Conservation (phyloP, 30 jellyfish, hydroid and myxozoan genomes). For the Aurelia aurita complex sp. Pacific region DNA sequence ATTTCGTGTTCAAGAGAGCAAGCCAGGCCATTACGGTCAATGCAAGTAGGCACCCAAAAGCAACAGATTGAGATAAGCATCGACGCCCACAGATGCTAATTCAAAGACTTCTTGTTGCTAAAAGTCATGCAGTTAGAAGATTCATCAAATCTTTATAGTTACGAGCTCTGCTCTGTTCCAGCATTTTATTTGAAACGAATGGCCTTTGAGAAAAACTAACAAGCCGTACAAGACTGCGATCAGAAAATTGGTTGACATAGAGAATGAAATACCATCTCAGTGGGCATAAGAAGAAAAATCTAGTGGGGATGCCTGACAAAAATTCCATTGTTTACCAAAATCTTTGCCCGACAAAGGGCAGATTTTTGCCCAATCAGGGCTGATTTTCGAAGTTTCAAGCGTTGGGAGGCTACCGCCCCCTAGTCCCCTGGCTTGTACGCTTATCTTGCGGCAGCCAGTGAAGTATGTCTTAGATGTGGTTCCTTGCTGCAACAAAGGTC, state of each 20-base stretch:
- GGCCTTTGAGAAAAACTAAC: slow-evolving; percentile 36
- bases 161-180: slow-evolving; percentile 54
- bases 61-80: slow-evolving; percentile 30
- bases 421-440: no score
- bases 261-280: slow-evolving; percentile 4
- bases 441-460: no score
- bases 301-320: no score
- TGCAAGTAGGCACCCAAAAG: slow-evolving; percentile 22
- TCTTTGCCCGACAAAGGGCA: no score
- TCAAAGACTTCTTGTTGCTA: slow-evolving; percentile 43
- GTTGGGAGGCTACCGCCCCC: no score
- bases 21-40: background rate
- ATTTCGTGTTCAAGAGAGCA: background rate
- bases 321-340: no score
- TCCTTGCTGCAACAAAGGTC: slow-evolving; percentile 42
- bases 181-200: slow-evolving; percentile 28
- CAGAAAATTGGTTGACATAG: slow-evolving; percentile 26
- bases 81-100: slow-evolving; percentile 62
- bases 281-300: no score
- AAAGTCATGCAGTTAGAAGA: slow-evolving; percentile 39
- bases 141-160: slow-evolving; percentile 11
- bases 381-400: no score
- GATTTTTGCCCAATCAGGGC: no score
- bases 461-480: background rate
- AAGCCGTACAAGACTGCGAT: slow-evolving; percentile 40